phyloP scores from a whole-genome alignment of 2,888 invertebrate species.

The Parnassius apollo region DNA sequence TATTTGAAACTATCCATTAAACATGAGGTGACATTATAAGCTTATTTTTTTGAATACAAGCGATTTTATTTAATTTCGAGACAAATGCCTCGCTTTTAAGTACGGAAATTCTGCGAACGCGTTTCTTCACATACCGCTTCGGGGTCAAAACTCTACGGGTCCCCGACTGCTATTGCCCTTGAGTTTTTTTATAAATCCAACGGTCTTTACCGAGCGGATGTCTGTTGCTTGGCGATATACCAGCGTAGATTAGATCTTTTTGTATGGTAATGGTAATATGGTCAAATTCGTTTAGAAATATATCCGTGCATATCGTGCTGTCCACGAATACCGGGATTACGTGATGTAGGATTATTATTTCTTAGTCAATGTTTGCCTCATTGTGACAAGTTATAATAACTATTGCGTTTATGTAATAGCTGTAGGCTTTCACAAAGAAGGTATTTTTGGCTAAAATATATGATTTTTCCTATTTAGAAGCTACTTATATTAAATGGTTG shows the following conservation, averaged over 20 bases:
- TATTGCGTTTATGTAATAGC: too few species aligned
- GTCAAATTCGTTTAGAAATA: too few species aligned
- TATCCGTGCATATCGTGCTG: too few species aligned
- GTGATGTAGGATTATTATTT: too few species aligned
- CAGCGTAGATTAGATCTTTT: slow-evolving; percentile 18
- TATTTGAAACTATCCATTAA: slow-evolving; percentile 12
- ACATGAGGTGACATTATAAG: slow-evolving; percentile 19
- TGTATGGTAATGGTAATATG: background rate
- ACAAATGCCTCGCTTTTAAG: slow-evolving; percentile 26
- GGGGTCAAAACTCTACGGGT: slow-evolving; percentile 74
- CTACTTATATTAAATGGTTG: too few species aligned
- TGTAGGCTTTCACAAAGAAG: too few species aligned
- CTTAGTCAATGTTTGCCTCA: too few species aligned
- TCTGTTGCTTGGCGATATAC: slow-evolving; percentile 23
- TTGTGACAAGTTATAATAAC: too few species aligned
- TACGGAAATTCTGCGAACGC: slow-evolving; percentile 39
- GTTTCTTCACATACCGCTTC: slow-evolving; percentile 36
- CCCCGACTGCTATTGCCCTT: slow-evolving; percentile 70
- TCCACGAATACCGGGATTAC: too few species aligned
- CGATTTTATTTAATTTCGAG: slow-evolving; percentile 12
- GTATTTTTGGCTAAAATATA: too few species aligned
- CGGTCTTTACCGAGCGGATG: slow-evolving; percentile 40
- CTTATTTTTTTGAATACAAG: slow-evolving; percentile 11
- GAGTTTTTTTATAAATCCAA: slow-evolving; percentile 60
- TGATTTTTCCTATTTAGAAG: too few species aligned